Evolutionary conservation across 2,888 invertebrate species (phyloP).

Genomic region (Lampropteryx suffumata): DNA sequence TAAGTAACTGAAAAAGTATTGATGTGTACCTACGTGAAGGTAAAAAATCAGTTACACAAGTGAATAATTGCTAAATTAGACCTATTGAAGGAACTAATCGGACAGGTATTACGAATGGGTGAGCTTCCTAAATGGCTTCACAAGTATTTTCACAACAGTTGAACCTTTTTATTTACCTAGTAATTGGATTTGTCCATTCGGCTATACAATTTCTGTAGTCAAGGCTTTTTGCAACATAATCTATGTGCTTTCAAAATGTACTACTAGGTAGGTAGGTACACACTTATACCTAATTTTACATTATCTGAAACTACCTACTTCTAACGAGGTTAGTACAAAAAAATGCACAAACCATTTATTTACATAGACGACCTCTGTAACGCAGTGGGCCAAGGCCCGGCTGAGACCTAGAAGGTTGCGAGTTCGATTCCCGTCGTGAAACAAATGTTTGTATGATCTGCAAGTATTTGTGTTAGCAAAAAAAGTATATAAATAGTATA

Average conservation of each 20-base stretch:
- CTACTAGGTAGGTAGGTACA: no score
- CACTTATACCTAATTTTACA: no score
- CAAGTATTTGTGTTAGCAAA: no score
- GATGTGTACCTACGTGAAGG: background rate
- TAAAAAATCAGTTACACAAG: conserved; percentile 2
- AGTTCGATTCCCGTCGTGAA: no score
- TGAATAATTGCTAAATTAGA: conserved; percentile 4
- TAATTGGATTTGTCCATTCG: conserved; percentile 24
- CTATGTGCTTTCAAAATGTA: conserved; percentile 9
- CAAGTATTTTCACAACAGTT: conserved; percentile 15
- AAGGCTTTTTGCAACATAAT: conserved; percentile 19
- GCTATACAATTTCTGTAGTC: conserved; percentile 8
- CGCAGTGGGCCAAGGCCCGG: no score
- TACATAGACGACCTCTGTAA: no score
- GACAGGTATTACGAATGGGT: conserved; percentile 17
- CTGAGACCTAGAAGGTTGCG: no score
- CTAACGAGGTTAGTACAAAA: no score
- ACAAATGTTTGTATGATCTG: no score
- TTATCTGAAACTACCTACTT: no score
- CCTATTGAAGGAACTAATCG: conserved; percentile 9
- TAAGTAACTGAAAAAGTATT: background rate
- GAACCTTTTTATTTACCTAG: background rate
- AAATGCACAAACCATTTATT: no score
- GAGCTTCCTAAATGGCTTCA: conserved; percentile 21
- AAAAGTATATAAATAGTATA: no score